These are phyloP conservation scores for Capreolus pygargus DNA, from an alignment of 2,113 vertebrate genomes.

Conservation along the genomic window DNA sequence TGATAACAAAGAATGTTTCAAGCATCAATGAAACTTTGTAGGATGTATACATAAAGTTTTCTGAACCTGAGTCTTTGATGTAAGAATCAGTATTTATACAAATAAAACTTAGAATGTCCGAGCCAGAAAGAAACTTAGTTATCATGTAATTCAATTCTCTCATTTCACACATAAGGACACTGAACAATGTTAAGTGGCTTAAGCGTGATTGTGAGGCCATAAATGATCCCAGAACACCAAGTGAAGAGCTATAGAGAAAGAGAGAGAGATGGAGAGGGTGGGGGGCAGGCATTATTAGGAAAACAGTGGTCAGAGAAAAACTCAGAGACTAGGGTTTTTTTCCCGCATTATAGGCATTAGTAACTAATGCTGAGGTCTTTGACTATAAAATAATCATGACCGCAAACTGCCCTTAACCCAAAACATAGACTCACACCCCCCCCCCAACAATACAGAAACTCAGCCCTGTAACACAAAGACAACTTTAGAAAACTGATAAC, in stretches of 20 bases:
- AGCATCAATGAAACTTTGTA: background rate
- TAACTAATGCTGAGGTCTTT: background rate
- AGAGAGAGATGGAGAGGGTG: background rate
- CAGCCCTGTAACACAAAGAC: background rate
- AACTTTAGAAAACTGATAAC: background rate
- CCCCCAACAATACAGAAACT: background rate
- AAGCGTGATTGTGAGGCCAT: background rate
- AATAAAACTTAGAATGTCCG: background rate
- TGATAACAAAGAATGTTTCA: background rate
- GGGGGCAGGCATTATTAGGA: background rate
- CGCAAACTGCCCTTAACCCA: background rate
- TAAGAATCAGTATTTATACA: background rate
- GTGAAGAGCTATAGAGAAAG: background rate
- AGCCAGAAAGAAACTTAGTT: background rate
- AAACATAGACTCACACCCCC: background rate
- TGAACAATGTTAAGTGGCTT: background rate
- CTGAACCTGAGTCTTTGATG: slow-evolving; percentile 13
- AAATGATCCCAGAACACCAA: background rate
- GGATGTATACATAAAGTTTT: background rate
- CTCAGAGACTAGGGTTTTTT: background rate
- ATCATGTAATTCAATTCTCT: background rate
- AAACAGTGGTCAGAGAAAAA: background rate
- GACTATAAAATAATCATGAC: background rate
- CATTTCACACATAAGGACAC: background rate
- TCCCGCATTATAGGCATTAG: background rate